A percentile compares a stretch with the other conserved stretches of the same genome.
phyloP scores from a whole-genome alignment of 53 echinoderm and acorn worm genomes.

The Holothuria scabra region DNA sequence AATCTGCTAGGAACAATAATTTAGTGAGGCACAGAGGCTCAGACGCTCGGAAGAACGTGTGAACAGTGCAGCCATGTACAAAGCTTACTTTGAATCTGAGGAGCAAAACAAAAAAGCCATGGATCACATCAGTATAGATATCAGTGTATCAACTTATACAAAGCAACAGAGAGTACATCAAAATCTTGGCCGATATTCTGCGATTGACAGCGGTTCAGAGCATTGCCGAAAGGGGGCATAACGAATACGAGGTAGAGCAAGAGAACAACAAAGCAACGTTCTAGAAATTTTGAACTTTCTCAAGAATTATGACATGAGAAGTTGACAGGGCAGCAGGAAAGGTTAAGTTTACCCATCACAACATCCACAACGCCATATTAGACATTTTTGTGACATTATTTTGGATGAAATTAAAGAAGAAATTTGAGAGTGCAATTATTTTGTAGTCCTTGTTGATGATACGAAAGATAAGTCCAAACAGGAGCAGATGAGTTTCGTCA shows the following conservation, averaged over 20 bases:
- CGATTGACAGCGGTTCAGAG: no score
- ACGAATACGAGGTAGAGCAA: background rate
- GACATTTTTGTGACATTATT: slow-evolving; percentile 4
- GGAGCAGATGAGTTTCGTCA: background rate
- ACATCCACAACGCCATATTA: slow-evolving; percentile 37
- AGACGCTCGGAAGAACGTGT: background rate
- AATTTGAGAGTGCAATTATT: background rate
- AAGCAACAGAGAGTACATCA: slow-evolving; percentile 45
- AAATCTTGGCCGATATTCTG: background rate
- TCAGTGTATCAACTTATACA: slow-evolving; percentile 20
- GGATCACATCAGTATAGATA: slow-evolving; percentile 9
- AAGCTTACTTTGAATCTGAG: background rate
- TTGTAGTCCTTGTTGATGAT: background rate
- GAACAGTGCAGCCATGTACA: slow-evolving; percentile 1
- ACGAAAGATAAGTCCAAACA: background rate
- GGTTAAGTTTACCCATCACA: slow-evolving; percentile 31
- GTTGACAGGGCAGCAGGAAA: slow-evolving; percentile 14
- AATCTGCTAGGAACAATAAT: background rate
- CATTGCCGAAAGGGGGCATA: background rate
- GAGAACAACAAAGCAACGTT: background rate
- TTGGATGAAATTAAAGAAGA: slow-evolving; percentile 6
- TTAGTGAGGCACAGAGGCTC: background rate
- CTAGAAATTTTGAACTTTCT: slow-evolving; percentile 9
- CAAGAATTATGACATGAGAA: background rate
- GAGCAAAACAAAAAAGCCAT: background rate